A percentile compares a stretch with the other conserved stretches of the same genome.
phyloP scores from a whole-genome alignment of 1,140 invertebrate genomes.

The Cydia splendana region DNA sequence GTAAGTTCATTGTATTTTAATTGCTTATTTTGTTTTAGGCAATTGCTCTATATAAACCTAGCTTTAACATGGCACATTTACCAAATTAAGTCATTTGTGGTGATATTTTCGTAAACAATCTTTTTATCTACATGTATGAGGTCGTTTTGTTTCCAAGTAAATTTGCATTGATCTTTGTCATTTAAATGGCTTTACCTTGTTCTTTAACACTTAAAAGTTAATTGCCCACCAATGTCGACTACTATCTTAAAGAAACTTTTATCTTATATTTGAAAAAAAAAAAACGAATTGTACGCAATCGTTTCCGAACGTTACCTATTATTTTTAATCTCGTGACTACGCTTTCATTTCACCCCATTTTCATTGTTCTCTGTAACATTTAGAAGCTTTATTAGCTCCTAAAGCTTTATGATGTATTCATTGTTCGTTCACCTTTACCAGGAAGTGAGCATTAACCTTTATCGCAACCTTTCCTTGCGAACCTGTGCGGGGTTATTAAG shows the following conservation, averaged over 20 bases:
- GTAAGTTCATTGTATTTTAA: slow-evolving; percentile 11
- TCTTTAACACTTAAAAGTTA: slow-evolving; percentile 13
- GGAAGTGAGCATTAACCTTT: slow-evolving; percentile 37
- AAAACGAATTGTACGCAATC: not conserved
- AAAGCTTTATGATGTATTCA: slow-evolving; percentile 30
- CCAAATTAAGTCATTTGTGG: slow-evolving; percentile 8
- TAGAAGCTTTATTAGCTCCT: slow-evolving; percentile 12
- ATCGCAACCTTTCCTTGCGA: slow-evolving; percentile 36
- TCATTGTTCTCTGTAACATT: slow-evolving; percentile 14
- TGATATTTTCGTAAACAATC: slow-evolving; percentile 7
- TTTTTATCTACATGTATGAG: not conserved
- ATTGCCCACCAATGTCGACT: slow-evolving; percentile 7
- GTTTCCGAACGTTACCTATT: not conserved
- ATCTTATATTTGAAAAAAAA: not conserved
- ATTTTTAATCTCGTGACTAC: not conserved
- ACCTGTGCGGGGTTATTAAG: slow-evolving; percentile 28
- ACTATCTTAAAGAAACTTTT: not conserved
- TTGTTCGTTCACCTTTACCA: slow-evolving; percentile 31
- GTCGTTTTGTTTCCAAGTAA: slow-evolving; percentile 22
- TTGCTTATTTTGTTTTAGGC: not conserved
- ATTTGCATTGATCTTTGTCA: slow-evolving; percentile 9
- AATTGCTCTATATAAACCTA: not conserved
- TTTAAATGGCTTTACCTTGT: slow-evolving; percentile 16
- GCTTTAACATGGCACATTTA: not conserved
- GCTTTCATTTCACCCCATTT: not conserved